Conservation (phyloP, 2,113 vertebrate genomes). For the Equus przewalskii region DNA sequence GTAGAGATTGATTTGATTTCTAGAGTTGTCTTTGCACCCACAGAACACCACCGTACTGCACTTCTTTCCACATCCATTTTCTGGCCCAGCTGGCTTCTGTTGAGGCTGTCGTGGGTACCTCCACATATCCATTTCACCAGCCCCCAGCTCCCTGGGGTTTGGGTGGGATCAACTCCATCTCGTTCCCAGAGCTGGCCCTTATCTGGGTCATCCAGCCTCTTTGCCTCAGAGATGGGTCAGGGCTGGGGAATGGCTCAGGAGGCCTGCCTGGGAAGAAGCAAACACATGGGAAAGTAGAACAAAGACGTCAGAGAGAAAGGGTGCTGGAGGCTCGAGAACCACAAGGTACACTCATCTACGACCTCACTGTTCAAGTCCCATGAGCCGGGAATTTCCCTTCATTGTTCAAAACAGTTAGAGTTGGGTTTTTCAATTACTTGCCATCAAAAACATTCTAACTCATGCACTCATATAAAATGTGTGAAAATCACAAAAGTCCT, state of each 20-base stretch:
- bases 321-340: too few species aligned
- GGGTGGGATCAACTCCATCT: accelerated
- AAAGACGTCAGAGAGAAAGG: background rate
- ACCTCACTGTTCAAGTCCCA: accelerated
- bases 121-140: too few species aligned
- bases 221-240: background rate
- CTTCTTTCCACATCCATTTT: accelerated
- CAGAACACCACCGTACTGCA: too few species aligned
- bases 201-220: background rate
- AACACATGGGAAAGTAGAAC: accelerated
- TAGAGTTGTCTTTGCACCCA: too few species aligned
- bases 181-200: background rate
- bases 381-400: accelerated
- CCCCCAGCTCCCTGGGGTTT: too few species aligned
- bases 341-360: too few species aligned
- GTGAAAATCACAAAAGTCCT: background rate
- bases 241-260: background rate
- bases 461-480: accelerated
- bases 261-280: background rate
- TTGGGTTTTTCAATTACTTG: background rate
- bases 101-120: too few species aligned
- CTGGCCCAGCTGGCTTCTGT: background rate
- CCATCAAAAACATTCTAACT: background rate
- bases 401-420: background rate
- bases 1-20: accelerated